These are phyloP conservation scores for Callithrix jacchus DNA, from an alignment of 2,113 vertebrate species.

Conservation along the genomic window DNA sequence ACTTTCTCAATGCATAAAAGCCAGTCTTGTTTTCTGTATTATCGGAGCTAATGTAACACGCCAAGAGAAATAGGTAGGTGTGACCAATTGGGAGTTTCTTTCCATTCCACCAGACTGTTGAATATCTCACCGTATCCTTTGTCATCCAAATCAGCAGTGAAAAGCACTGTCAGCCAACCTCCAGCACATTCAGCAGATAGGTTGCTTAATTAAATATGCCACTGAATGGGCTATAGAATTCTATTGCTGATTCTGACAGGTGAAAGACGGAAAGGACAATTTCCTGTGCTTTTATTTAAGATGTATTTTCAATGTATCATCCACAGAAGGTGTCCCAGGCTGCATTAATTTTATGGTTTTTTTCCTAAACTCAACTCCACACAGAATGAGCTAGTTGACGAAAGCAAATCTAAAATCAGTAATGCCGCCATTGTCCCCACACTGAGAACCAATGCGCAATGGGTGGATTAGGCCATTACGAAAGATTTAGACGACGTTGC, in stretches of 20 bases:
- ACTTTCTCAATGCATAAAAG: slow-evolving; percentile 70
- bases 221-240: slow-evolving; percentile 60
- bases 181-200: slow-evolving; percentile 46
- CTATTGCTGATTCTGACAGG: slow-evolving; percentile 73
- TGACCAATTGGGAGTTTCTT: slow-evolving; percentile 72
- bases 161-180: slow-evolving; percentile 59
- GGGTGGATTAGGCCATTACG: slow-evolving; percentile 22
- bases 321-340: slow-evolving; percentile 54
- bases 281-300: slow-evolving; percentile 68
- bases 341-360: slow-evolving; percentile 67
- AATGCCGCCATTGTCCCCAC: slow-evolving; percentile 59
- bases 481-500: neutral
- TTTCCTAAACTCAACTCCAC: slow-evolving; percentile 51
- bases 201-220: slow-evolving; percentile 76
- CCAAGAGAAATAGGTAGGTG: slow-evolving; percentile 51
- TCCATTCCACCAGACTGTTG: slow-evolving; percentile 45
- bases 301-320: slow-evolving; percentile 70
- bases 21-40: neutral
- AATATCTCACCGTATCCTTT: slow-evolving; percentile 59
- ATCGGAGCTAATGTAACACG: neutral
- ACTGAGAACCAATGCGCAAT: neutral
- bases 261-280: slow-evolving; percentile 71
- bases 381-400: slow-evolving; percentile 60
- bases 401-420: slow-evolving; percentile 72
- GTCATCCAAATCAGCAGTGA: slow-evolving; percentile 47